A percentile compares a stretch with the other conserved stretches of the same genome.
Conservation (phyloP, 2,888 invertebrate genomes). For the Rhamphomyia laevipes region DNA sequence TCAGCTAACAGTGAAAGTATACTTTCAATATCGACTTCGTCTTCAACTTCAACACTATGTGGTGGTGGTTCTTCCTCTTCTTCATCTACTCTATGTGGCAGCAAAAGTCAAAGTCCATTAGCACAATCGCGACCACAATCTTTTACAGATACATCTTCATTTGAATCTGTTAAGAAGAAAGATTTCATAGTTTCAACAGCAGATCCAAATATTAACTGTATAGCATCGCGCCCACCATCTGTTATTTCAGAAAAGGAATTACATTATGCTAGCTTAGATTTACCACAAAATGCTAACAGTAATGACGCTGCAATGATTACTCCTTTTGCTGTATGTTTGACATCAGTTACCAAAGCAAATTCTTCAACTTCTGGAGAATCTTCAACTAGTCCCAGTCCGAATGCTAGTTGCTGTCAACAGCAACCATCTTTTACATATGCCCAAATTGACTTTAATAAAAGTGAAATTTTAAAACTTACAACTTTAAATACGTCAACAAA, state of each 20-base stretch:
- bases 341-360: conserved; percentile 4
- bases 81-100: conserved; percentile 17
- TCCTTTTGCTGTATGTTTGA: conserved; percentile 11
- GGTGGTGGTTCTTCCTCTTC: conserved; percentile 16
- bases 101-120: conserved; percentile 18
- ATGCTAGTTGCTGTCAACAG: conserved; percentile 23
- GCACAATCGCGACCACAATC: conserved; percentile 14
- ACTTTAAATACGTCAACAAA: too few relatives aligned
- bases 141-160: conserved; percentile 10
- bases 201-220: conserved; percentile 6
- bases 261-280: conserved; percentile 55
- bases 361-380: conserved; percentile 20
- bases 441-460: conserved; percentile 60
- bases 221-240: conserved; percentile 27
- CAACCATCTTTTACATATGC: conserved; percentile 53
- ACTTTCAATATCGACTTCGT: conserved; percentile 19
- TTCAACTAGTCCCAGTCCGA: conserved; percentile 25
- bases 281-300: conserved; percentile 27
- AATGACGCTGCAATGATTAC: conserved; percentile 10
- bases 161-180: conserved; percentile 1
- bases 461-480: not conserved
- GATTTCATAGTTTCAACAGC: not conserved
- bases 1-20: conserved; percentile 23
- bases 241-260: conserved; percentile 40
- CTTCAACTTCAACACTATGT: conserved; percentile 19